phyloP scores from a whole-genome alignment of 2,797 vertebrate genomes.

The Schizothorax lantsangensis region DNA sequence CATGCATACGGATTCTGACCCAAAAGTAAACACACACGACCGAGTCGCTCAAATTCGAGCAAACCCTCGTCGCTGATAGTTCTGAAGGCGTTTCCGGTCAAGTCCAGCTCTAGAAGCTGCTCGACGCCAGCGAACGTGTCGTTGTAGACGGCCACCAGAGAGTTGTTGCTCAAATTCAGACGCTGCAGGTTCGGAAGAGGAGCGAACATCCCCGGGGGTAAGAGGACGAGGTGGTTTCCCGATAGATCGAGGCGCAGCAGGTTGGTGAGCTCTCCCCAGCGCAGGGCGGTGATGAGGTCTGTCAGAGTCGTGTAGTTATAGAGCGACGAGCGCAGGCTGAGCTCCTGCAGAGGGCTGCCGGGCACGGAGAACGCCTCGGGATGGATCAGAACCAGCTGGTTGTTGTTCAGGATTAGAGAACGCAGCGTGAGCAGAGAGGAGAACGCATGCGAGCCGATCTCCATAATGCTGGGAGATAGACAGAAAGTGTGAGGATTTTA shows the following conservation, averaged over 20 bases:
- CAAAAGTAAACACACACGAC: slow-evolving; percentile 63
- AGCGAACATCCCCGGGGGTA: slow-evolving; percentile 78
- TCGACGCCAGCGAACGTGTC: slow-evolving; percentile 76
- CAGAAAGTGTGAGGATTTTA: not conserved
- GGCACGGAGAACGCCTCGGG: slow-evolving; percentile 78
- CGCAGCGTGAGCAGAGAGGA: slow-evolving; percentile 74
- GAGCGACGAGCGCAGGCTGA: slow-evolving; percentile 79
- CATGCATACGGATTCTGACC: slow-evolving; percentile 78
- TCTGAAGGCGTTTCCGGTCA: slow-evolving; percentile 74
- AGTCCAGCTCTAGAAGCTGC: slow-evolving; percentile 74
- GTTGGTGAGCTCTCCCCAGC: slow-evolving; percentile 75
- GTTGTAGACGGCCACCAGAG: slow-evolving; percentile 73
- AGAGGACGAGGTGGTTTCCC: slow-evolving; percentile 74
- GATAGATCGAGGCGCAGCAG: slow-evolving; percentile 80
- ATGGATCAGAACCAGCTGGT: slow-evolving; percentile 78
- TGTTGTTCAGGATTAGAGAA: slow-evolving; percentile 79
- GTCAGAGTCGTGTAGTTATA: slow-evolving; percentile 75
- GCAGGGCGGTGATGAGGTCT: slow-evolving; percentile 76
- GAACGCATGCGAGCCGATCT: slow-evolving; percentile 77
- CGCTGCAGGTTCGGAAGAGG: slow-evolving; percentile 72
- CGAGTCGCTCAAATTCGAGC: slow-evolving; percentile 68
- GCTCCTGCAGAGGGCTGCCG: slow-evolving; percentile 79
- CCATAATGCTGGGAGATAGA: slow-evolving; percentile 72
- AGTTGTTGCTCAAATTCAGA: slow-evolving; percentile 75
- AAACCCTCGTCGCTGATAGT: slow-evolving; percentile 68